Conservation (phyloP, 2,888 invertebrate species). For the Lacanobia oleracea region DNA sequence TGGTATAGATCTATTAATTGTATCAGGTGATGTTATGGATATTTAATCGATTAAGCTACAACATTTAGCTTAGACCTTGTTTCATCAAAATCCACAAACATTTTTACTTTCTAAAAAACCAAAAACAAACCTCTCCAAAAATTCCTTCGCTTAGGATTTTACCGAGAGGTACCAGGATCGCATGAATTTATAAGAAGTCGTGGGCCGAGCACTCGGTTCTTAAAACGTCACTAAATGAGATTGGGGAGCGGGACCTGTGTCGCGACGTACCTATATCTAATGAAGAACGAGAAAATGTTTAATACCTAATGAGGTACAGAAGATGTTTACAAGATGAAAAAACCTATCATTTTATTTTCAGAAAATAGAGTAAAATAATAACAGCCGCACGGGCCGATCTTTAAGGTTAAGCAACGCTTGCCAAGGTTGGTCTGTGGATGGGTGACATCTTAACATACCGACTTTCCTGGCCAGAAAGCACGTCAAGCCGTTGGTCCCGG, state of each 20-base stretch:
- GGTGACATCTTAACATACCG: too few species aligned
- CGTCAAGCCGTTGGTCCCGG: too few species aligned
- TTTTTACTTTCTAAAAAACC: not conserved
- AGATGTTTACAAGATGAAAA: not conserved
- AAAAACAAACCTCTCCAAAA: not conserved
- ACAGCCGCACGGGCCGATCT: too few species aligned
- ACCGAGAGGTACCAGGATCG: conserved; percentile 28
- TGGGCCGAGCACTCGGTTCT: conserved; percentile 24
- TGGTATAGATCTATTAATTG: too few species aligned
- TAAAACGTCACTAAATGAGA: conserved; percentile 56
- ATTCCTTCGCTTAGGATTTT: conserved; percentile 4
- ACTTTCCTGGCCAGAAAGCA: too few species aligned
- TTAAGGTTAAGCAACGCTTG: too few species aligned
- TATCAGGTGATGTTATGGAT: too few species aligned
- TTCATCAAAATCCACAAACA: not conserved
- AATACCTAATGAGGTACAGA: not conserved
- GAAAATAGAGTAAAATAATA: too few species aligned
- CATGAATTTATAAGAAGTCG: conserved; percentile 53
- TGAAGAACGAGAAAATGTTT: conserved; percentile 36
- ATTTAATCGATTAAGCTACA: too few species aligned
- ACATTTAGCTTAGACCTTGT: not conserved
- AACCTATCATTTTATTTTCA: not conserved
- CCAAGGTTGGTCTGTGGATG: too few species aligned
- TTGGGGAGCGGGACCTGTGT: conserved; percentile 40
- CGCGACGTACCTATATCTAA: conserved; percentile 41